Evolutionary conservation across 2,888 invertebrate species (phyloP), one percentile per base, ranked within the genome.

Genomic region (Andrena hattorfiana): DNA sequence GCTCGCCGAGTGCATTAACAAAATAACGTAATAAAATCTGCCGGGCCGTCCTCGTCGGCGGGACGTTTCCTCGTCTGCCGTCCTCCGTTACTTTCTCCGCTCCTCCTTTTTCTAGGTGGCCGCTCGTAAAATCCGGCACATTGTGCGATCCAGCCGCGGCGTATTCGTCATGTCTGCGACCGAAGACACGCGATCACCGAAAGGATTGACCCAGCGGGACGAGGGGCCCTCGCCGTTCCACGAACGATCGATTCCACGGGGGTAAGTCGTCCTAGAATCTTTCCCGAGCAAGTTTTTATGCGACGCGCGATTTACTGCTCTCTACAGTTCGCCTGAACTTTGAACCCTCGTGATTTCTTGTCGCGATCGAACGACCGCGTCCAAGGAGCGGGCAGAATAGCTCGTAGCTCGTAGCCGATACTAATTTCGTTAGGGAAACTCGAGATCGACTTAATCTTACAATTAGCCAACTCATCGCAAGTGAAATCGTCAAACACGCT

Each of bases 21-120:
- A 93, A 93, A 93, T 93, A 93, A 92, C 91, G 92, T 92, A 91
- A 92, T 93, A 93, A 93, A 93, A 92, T 92, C 91, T 89, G 90
- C 92, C 82, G 60, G 30, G 62, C 42, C 67, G 26, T 13, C 30
- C 20, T 42, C 13, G 42, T 42, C 42, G 42, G 1, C 16, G 42
- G 42, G 42, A 42, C 63, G 13, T 49, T 42, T 10, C 23, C 10
- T 6, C 30, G 26, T 56, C 35, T 35, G 20, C 60, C 32, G 60
- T 63, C 26, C 54, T 64, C 23, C 62, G 78, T 77, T 76, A 30
- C 32, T 56, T 71, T 20, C 49, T 7, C 62, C 77, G 66, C n/a
- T 73, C 63, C 66, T 81, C 77, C 72, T 78, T 84, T 83, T 86
- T 81, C 80, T 88, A 88, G 86, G 81, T 79, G 85, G 80, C 73